Conservation (phyloP, 2,113 vertebrate species). For the Nipponia nippon region DNA sequence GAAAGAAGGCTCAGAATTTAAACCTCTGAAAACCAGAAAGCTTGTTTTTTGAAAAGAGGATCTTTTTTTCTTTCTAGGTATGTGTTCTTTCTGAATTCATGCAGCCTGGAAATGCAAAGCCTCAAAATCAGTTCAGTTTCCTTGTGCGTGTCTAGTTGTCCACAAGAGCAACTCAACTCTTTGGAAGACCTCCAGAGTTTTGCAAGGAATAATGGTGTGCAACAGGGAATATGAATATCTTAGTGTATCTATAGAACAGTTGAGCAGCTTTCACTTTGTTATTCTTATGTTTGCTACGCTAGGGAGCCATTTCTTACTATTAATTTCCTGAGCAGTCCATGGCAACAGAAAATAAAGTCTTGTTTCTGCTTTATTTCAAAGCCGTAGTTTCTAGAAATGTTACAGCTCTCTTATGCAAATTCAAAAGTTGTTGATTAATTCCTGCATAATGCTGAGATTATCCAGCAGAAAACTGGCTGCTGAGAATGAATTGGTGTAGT, state of each 20-base stretch:
- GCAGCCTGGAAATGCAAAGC: slow-evolving; percentile 57
- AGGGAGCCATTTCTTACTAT: not conserved
- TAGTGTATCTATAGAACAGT: not conserved
- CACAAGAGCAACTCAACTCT: slow-evolving; percentile 72
- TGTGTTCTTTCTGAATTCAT: slow-evolving; percentile 80
- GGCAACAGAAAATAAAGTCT: not conserved
- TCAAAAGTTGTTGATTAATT: not conserved
- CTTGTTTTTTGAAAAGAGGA: not conserved
- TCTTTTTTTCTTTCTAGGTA: slow-evolving; percentile 61
- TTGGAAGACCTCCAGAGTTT: slow-evolving; percentile 78
- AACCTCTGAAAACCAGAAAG: not conserved
- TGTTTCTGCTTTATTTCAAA: slow-evolving; percentile 11
- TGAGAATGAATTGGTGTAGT: not conserved
- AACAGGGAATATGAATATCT: not conserved
- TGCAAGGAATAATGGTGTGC: slow-evolving; percentile 76
- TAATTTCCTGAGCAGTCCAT: not conserved
- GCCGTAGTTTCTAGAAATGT: not conserved
- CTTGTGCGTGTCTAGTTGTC: slow-evolving; percentile 78
- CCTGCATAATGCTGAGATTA: not conserved
- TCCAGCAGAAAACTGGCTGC: not conserved
- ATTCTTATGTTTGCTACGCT: not conserved
- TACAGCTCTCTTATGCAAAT: not conserved
- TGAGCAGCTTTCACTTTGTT: not conserved
- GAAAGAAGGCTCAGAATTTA: not conserved
- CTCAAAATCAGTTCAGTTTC: slow-evolving; percentile 46